These are phyloP conservation scores for Mungos mungo DNA, from an alignment of 2,113 vertebrate genomes.

Conservation along the genomic window DNA sequence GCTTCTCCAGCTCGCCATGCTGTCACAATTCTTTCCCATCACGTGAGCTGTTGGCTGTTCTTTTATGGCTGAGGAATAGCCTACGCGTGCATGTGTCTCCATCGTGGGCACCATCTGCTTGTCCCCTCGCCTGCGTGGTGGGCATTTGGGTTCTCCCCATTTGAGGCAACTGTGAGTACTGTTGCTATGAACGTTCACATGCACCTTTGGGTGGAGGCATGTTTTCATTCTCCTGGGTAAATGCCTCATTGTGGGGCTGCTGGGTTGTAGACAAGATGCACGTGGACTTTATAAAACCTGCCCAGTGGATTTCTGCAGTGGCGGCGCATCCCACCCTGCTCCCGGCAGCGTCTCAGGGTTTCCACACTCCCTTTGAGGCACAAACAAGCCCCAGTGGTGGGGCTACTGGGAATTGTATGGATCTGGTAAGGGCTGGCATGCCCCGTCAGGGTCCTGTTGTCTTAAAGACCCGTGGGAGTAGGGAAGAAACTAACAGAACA, in stretches of 20 bases:
- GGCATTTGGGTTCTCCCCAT: accelerated
- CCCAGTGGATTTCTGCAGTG: background rate
- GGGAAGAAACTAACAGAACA: background rate
- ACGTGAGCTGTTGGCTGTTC: background rate
- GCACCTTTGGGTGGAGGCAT: background rate
- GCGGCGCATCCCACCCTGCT: accelerated
- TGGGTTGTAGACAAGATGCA: background rate
- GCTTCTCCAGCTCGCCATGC: background rate
- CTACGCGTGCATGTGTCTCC: background rate
- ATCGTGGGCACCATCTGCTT: too few species aligned
- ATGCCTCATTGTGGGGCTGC: background rate
- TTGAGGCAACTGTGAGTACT: background rate
- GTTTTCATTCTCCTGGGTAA: background rate
- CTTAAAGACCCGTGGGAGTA: background rate
- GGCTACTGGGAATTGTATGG: background rate
- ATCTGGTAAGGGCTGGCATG: background rate
- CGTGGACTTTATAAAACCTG: too few species aligned
- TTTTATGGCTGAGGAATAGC: background rate
- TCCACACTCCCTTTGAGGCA: too few species aligned
- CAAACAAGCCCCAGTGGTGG: background rate
- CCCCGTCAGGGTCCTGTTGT: too few species aligned
- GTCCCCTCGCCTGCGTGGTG: background rate
- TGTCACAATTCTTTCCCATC: accelerated
- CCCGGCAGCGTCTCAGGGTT: background rate
- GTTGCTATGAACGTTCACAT: accelerated